A percentile compares a stretch with the other conserved stretches of the same genome.
Conservation (phyloP, 2,113 vertebrate species). For the Melanostigma gelatinosum region DNA sequence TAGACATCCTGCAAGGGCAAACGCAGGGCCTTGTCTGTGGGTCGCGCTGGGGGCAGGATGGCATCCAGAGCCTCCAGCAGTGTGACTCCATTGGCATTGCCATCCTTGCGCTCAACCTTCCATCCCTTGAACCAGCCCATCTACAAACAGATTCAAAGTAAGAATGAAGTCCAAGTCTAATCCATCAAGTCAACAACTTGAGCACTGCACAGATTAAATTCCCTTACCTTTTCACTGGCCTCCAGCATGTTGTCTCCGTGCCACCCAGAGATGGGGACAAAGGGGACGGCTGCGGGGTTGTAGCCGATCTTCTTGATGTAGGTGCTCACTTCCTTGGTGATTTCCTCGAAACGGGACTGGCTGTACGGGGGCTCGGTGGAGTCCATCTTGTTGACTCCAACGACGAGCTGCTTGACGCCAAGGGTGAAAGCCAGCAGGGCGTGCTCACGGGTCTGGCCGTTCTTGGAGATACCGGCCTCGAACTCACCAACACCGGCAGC, state of each 20-base stretch:
- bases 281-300: slow-evolving; percentile 82
- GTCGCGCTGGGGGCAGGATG: slow-evolving; percentile 79
- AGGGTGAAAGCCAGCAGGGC: slow-evolving; percentile 85
- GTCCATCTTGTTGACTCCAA: slow-evolving; percentile 87
- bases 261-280: slow-evolving; percentile 86
- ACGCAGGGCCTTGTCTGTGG: slow-evolving; percentile 82
- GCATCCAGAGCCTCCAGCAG: slow-evolving; percentile 84
- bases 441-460: slow-evolving; percentile 87
- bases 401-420: slow-evolving; percentile 86
- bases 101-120: slow-evolving; percentile 84
- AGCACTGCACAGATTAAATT: accelerated
- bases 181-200: accelerated
- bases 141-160: slow-evolving; percentile 31
- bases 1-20: slow-evolving; percentile 88
- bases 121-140: slow-evolving; percentile 86
- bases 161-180: not conserved
- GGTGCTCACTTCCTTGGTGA: slow-evolving; percentile 84
- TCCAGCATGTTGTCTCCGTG: slow-evolving; percentile 87
- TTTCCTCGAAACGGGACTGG: slow-evolving; percentile 83
- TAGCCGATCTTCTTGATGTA: slow-evolving; percentile 88
- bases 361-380: slow-evolving; percentile 85
- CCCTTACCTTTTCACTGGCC: slow-evolving; percentile 75
- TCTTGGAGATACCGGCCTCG: slow-evolving; percentile 88
- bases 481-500: slow-evolving; percentile 86
- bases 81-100: slow-evolving; percentile 73